phyloP scores from a whole-genome alignment of 2,888 invertebrate species.

The Cylloceria caligata region DNA sequence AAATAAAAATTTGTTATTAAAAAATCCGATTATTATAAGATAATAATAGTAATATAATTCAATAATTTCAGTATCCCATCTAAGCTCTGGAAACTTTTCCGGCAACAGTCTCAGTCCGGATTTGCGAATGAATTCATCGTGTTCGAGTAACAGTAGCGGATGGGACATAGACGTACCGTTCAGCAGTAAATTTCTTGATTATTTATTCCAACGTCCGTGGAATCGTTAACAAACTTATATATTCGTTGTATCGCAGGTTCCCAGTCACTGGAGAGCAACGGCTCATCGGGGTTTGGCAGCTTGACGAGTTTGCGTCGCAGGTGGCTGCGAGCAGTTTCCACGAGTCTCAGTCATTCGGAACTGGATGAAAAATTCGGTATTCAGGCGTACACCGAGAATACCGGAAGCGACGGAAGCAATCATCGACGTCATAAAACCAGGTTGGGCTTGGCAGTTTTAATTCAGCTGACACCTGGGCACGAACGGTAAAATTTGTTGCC shows the following conservation, averaged over 20 bases:
- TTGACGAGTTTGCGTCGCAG: slow-evolving; percentile 86
- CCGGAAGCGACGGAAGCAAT: slow-evolving; percentile 65
- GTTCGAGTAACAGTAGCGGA: slow-evolving; percentile 80
- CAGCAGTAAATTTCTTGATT: slow-evolving; percentile 75
- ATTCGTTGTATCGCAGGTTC: slow-evolving; percentile 74
- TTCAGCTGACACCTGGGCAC: slow-evolving; percentile 86
- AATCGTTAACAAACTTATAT: background rate
- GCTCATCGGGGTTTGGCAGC: slow-evolving; percentile 83
- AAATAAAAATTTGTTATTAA: slow-evolving; percentile 28
- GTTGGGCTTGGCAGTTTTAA: slow-evolving; percentile 89
- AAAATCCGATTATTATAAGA: no score
- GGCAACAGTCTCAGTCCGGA: slow-evolving; percentile 76
- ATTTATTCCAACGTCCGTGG: background rate
- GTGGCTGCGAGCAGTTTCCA: slow-evolving; percentile 86
- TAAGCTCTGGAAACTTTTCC: slow-evolving; percentile 80
- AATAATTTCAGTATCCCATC: slow-evolving; percentile 75
- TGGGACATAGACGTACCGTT: slow-evolving; percentile 81
- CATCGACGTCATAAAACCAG: slow-evolving; percentile 85
- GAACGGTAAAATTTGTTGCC: slow-evolving; percentile 83
- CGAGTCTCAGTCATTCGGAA: slow-evolving; percentile 85
- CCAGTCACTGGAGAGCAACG: slow-evolving; percentile 80
- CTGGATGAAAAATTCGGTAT: slow-evolving; percentile 79
- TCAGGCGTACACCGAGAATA: slow-evolving; percentile 75
- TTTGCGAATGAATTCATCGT: slow-evolving; percentile 79
- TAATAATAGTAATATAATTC: no score